These are phyloP conservation scores for Drosophila mimica DNA, from an alignment of 2,888 invertebrate species.

Conservation along the genomic window DNA sequence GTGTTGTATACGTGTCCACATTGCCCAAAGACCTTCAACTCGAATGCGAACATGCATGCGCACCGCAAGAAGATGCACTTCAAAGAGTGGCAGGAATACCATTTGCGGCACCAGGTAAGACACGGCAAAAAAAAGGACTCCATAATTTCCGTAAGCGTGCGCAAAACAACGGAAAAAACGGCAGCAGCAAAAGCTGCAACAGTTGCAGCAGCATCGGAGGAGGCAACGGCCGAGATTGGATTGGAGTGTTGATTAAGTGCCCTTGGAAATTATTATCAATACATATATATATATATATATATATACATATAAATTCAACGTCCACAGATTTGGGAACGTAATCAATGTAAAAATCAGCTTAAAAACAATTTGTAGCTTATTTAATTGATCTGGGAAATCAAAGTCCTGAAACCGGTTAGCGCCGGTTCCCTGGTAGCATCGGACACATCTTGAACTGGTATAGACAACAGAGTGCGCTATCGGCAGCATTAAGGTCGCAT, in stretches of 20 bases:
- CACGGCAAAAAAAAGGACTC: conserved; percentile 47
- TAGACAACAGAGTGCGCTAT: conserved; percentile 61
- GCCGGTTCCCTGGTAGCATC: conserved; percentile 44
- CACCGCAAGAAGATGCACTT: conserved; percentile 83
- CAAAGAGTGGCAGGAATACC: conserved; percentile 81
- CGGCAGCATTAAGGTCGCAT: conserved; percentile 74
- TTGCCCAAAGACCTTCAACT: conserved; percentile 82
- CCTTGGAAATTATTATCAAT: conserved; percentile 27
- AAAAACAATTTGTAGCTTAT: conserved; percentile 54
- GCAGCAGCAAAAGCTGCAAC: neutral
- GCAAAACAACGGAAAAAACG: conserved; percentile 60
- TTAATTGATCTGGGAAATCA: conserved; percentile 53
- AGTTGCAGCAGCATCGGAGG: neutral
- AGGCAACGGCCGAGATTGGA: neutral
- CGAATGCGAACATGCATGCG: conserved; percentile 82
- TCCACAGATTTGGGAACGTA: conserved; percentile 35
- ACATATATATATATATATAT: conserved; percentile 19
- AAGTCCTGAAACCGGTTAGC: conserved; percentile 47
- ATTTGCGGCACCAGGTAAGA: conserved; percentile 41
- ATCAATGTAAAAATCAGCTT: conserved; percentile 46
- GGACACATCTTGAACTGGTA: conserved; percentile 61
- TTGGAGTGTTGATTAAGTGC: conserved; percentile 41
- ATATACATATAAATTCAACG: conserved; percentile 7
- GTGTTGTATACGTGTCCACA: conserved; percentile 80
- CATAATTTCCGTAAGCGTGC: conserved; percentile 59